Evolutionary conservation across 2,888 invertebrate species (phyloP).

Genomic region (Ptilodon capucinus): DNA sequence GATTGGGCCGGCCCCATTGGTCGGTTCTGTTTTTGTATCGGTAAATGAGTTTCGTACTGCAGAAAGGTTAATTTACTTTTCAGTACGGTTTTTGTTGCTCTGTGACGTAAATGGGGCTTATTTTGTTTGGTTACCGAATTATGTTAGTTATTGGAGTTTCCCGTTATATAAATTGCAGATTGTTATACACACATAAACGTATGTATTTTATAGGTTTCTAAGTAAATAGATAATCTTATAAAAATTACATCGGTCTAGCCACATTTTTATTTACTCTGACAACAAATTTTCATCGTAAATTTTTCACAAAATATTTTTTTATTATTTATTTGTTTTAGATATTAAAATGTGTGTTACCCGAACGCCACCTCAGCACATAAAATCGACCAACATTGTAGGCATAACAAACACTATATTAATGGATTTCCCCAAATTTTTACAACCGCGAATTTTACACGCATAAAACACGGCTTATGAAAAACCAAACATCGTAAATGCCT

Average conservation of each 20-base stretch:
- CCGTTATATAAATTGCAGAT: background rate
- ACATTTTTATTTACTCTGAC: background rate
- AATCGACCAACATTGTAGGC: conserved; percentile 21
- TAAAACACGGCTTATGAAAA: conserved; percentile 32
- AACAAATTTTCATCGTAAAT: background rate
- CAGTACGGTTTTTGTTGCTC: conserved; percentile 56
- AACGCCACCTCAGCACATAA: background rate
- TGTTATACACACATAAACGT: too few species aligned
- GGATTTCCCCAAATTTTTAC: conserved; percentile 29
- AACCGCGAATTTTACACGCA: conserved; percentile 21
- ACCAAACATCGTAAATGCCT: conserved; percentile 42
- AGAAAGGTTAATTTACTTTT: conserved; percentile 74
- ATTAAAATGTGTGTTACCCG: background rate
- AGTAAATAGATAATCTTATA: too few species aligned
- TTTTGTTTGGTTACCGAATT: conserved; percentile 7
- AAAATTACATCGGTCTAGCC: too few species aligned
- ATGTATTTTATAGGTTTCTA: too few species aligned
- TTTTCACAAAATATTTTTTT: background rate
- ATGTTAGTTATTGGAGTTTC: background rate
- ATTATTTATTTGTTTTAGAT: background rate
- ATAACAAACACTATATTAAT: conserved; percentile 31
- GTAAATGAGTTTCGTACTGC: conserved; percentile 74
- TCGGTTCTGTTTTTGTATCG: conserved; percentile 70
- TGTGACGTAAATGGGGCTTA: conserved; percentile 45
- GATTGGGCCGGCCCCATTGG: conserved; percentile 65